Evolutionary conservation across 2,888 invertebrate species (phyloP), one percentile per base, ranked within the genome.

Genomic region (Cyclophora punctaria): DNA sequence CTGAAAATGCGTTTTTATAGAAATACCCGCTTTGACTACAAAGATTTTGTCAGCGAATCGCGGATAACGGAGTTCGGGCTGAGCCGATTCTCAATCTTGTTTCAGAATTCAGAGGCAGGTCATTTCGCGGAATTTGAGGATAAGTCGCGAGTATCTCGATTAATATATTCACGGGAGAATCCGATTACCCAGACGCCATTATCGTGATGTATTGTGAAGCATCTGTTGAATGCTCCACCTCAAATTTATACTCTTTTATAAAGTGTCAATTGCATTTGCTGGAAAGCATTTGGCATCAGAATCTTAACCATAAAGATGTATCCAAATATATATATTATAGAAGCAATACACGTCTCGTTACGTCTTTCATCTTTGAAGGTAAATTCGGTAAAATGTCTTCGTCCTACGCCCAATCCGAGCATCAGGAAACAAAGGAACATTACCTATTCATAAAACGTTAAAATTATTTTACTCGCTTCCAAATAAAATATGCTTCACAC

Each of bases 1-100:
- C 76, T 56, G 76, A 80, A 84, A 84, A 83, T 83, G 83, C 81
- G 79, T 85, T 84, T 84, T 85, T 83, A 83, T 79, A 80, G 75
- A 81, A 83, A 82, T 79, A 80, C 75, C 69, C 65, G 68, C 79
- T 82, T 81, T 80, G 79, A 78, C 70, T 76, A 77, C 71, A 72
- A 73, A 78, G 77, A 80, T 78, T 79, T 75, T 70, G 80, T 80
- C 80, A 80, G 79, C 78, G 73, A 68, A 76, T 78, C 69, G 74
- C 53, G 69, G 69, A 67, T 71, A 69, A 71, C 64, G 69, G 69
- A 75, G 75, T 74, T 75, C 57, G 63, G 67, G 73, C 62, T 78
- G 69, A 75, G 71, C 64, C 64, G 69, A 71, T 75, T 67, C 52
- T 61, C 63, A 69, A 80, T 80, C 77, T 63, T 73, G 72, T 79